phyloP scores from a whole-genome alignment of 2,797 vertebrate genomes.

The Leptatherina wallacei region DNA sequence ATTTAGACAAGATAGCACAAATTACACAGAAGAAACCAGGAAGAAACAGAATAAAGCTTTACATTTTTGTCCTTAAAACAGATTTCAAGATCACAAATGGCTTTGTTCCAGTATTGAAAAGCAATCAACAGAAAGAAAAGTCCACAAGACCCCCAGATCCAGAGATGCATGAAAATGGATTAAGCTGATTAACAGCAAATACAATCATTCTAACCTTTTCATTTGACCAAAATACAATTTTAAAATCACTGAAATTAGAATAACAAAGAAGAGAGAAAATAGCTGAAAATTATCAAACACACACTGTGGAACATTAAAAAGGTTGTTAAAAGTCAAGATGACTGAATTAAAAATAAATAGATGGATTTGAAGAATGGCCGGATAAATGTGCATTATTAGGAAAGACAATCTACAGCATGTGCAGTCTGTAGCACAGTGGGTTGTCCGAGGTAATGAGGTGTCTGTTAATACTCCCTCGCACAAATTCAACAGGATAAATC shows the following conservation, averaged over 20 bases:
- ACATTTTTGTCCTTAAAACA: background rate
- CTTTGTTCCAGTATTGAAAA: constrained; percentile 11
- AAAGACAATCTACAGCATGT: background rate
- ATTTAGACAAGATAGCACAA: background rate
- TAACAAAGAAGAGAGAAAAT: background rate
- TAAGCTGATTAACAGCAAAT: no score
- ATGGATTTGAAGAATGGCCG: constrained; percentile 14
- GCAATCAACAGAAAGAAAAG: background rate
- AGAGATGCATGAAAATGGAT: constrained; percentile 11
- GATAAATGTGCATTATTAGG: constrained; percentile 23
- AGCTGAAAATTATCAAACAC: background rate
- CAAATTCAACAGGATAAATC: constrained; percentile 28
- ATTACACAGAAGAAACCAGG: background rate
- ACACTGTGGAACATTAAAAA: constrained; percentile 12
- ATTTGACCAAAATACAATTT: no score
- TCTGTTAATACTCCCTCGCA: constrained; percentile 11
- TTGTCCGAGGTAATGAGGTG: constrained; percentile 7
- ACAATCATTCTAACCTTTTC: no score
- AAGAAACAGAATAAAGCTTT: background rate
- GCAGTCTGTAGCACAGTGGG: background rate
- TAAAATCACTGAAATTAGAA: background rate
- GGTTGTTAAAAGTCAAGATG: background rate
- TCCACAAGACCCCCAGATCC: background rate
- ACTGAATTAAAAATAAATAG: constrained; percentile 9
- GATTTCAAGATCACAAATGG: constrained; percentile 15